phyloP scores from a whole-genome alignment of 2,113 vertebrate species.

The Apteryx mantelli region DNA sequence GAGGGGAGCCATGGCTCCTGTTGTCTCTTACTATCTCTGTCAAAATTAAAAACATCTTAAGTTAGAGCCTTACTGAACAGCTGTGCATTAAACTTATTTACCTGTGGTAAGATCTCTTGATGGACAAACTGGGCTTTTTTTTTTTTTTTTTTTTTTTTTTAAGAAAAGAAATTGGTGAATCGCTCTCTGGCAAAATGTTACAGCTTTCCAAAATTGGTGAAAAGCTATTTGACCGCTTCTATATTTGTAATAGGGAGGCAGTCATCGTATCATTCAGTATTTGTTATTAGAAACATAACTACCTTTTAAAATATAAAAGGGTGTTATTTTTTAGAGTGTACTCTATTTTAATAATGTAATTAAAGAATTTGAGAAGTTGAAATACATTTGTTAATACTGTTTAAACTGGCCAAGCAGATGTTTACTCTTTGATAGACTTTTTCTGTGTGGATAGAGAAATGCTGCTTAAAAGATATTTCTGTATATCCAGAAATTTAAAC shows the following conservation, averaged over 20 bases:
- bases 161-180: background rate
- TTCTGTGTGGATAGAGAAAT: background rate
- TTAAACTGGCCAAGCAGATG: background rate
- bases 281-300: background rate
- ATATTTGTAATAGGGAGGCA: background rate
- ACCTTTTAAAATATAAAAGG: background rate
- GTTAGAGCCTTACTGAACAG: background rate
- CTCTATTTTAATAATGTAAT: background rate
- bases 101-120: no score
- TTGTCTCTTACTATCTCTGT: background rate
- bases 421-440: background rate
- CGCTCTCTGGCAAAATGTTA: background rate
- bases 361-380: background rate
- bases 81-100: background rate
- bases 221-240: background rate
- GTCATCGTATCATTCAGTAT: no score
- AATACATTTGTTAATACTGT: background rate
- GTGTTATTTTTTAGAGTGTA: background rate
- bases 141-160: background rate
- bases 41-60: background rate
- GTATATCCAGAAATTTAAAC: background rate
- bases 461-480: background rate
- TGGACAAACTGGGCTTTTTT: no score
- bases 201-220: background rate
- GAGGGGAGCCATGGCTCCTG: background rate